These are phyloP conservation scores for Sycobia sp. DNA, from an alignment of 1,140 invertebrate species.

Conservation along the genomic window DNA sequence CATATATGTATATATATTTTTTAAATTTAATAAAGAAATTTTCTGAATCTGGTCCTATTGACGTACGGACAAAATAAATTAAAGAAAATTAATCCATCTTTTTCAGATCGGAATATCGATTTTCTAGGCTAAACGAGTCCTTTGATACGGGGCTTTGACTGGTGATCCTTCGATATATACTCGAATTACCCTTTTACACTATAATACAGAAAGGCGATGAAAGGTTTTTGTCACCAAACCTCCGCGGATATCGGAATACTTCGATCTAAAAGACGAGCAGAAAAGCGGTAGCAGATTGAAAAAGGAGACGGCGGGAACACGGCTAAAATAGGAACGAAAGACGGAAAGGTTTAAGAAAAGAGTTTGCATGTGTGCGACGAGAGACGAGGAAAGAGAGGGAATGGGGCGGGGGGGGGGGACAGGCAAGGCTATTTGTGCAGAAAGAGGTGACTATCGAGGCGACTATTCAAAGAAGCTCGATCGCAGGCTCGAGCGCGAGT, in stretches of 20 bases:
- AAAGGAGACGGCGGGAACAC: not conserved
- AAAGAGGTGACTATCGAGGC: no score
- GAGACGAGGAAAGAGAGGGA: not conserved
- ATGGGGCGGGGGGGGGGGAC: not conserved
- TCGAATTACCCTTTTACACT: no score
- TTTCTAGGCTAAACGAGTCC: no score
- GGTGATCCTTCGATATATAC: no score
- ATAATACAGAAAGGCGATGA: not conserved
- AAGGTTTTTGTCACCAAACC: not conserved
- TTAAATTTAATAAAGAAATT: no score
- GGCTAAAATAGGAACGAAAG: constrained; percentile 19
- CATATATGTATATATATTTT: no score
- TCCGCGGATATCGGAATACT: not conserved
- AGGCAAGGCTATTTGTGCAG: constrained; percentile 27
- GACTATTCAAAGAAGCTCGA: constrained; percentile 35
- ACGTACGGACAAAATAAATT: no score
- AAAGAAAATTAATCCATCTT: no score
- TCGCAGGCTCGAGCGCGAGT: not conserved
- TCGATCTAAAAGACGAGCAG: not conserved
- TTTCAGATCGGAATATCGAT: no score
- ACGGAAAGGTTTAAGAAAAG: constrained; percentile 1
- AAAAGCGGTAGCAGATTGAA: constrained; percentile 7
- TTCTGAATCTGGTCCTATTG: no score
- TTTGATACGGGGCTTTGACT: no score
- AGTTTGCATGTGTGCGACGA: no score